Evolutionary conservation across 2,888 invertebrate genomes (phyloP).

Genomic region (Andrena fulva): DNA sequence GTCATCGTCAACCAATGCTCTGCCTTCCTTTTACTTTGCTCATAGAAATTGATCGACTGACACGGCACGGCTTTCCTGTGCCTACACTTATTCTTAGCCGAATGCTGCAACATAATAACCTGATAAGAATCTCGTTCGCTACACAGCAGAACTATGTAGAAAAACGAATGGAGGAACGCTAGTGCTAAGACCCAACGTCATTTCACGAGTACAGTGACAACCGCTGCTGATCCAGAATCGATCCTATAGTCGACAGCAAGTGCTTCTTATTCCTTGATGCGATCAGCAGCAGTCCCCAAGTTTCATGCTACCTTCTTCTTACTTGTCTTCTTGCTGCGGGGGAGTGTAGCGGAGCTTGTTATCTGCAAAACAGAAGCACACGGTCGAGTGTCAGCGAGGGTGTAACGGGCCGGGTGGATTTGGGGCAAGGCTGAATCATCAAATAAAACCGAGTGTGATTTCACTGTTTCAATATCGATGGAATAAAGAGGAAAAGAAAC

Average conservation of each 20-base stretch:
- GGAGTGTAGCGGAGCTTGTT: conserved; percentile 90
- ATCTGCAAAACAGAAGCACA: conserved; percentile 87
- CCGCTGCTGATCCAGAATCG: conserved; percentile 63
- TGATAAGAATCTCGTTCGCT: conserved; percentile 16
- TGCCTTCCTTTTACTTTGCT: too few species aligned
- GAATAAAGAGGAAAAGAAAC: neutral
- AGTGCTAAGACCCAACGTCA: conserved; percentile 48
- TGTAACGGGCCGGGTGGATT: neutral
- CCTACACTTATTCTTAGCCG: conserved; percentile 1
- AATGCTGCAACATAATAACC: conserved; percentile 15
- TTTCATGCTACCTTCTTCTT: conserved; percentile 88
- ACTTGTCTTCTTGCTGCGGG: conserved; percentile 90
- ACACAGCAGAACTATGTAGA: conserved; percentile 29
- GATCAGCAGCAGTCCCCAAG: conserved; percentile 74
- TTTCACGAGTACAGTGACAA: conserved; percentile 12
- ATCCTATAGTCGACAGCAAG: conserved; percentile 24
- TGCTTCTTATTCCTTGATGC: conserved; percentile 78
- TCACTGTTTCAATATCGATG: neutral
- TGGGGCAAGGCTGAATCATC: conserved; percentile 3
- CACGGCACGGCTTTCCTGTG: neutral
- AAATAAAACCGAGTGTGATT: conserved; percentile 4
- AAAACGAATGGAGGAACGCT: conserved; percentile 40
- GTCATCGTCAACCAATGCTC: neutral
- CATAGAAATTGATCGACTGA: neutral
- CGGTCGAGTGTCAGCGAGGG: neutral